Percentiles rank a stretch among this genome's conserved stretches.
Evolutionary conservation across 2,888 invertebrate genomes (phyloP).

Genomic region (Caradrina kadenii): DNA sequence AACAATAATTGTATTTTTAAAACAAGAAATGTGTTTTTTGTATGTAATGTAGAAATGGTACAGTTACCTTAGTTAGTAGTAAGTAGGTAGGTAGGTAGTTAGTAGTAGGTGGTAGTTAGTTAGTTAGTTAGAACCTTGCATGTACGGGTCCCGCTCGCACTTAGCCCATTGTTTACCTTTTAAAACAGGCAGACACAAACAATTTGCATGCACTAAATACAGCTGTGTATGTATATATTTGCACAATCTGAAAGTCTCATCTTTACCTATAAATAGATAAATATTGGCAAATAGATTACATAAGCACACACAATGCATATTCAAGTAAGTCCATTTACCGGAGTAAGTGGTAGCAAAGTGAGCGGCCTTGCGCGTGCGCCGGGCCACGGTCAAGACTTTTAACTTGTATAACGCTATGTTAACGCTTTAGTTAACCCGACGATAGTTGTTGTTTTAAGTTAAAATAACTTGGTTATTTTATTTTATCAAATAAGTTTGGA

Average conservation of each 20-base stretch:
- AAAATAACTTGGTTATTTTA: not conserved
- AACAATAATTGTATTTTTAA: no score
- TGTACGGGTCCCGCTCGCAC: no score
- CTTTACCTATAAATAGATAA: not conserved
- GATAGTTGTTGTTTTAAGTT: not conserved
- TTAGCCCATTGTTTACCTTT: no score
- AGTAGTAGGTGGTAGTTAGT: no score
- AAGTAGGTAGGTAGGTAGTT: no score
- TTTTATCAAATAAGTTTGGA: not conserved
- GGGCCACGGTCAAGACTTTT: conserved; percentile 66
- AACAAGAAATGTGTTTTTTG: no score
- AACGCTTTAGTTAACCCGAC: conserved; percentile 17
- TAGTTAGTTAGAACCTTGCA: no score
- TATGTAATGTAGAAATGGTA: no score
- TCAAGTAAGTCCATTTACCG: conserved; percentile 13
- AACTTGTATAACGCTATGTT: conserved; percentile 23
- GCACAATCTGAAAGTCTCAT: conserved; percentile 26
- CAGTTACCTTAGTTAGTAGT: no score
- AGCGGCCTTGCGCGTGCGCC: conserved; percentile 57
- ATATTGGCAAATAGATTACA: conserved; percentile 33
- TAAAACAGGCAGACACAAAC: no score
- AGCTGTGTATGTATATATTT: not conserved
- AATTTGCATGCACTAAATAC: not conserved
- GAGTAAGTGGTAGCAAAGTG: conserved; percentile 45
- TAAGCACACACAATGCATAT: conserved; percentile 42